A percentile compares a stretch with the other conserved stretches of the same genome.
These are phyloP conservation scores for Sylvia borin DNA, from an alignment of 2,797 vertebrate genomes.

Conservation along the genomic window DNA sequence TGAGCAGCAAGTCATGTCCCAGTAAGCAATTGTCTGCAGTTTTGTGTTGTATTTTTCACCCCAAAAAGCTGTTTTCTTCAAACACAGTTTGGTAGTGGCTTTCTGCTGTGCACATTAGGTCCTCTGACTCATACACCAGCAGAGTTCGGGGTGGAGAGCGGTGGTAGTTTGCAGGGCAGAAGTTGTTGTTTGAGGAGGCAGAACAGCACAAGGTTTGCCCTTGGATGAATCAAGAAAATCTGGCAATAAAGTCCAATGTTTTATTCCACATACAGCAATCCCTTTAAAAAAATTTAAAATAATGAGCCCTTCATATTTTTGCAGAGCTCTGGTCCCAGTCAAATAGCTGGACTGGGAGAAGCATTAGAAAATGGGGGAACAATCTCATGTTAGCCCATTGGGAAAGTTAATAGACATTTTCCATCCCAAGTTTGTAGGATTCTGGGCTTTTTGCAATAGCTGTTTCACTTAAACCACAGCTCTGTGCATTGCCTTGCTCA, in stretches of 20 bases:
- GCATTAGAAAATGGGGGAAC: conserved; percentile 44
- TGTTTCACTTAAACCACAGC: conserved; percentile 27
- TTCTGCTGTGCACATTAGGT: not conserved
- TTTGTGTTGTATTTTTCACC: not conserved
- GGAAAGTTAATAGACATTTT: conserved; percentile 53
- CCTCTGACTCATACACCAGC: not conserved
- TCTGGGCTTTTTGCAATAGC: conserved; percentile 1
- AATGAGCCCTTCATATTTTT: not conserved
- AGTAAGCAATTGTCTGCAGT: not conserved
- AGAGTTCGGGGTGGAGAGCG: not conserved
- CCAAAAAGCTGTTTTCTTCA: not conserved
- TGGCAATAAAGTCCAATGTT: not conserved
- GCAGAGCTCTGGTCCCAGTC: conserved; percentile 51
- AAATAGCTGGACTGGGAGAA: conserved; percentile 55
- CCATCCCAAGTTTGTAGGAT: conserved; percentile 38
- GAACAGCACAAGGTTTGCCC: not conserved
- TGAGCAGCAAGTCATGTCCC: not conserved
- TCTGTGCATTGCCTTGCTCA: conserved; percentile 49
- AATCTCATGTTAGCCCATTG: conserved; percentile 12
- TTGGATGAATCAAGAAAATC: not conserved
- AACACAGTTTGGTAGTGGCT: not conserved
- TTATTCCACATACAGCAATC: not conserved
- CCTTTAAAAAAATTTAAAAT: not conserved
- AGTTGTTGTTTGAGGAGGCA: not conserved
- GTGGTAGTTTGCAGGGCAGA: not conserved